Percentiles rank a stretch among this genome's conserved stretches.
Evolutionary conservation across 2,113 vertebrate species (phyloP).

Genomic region (Prietella phreatophila): DNA sequence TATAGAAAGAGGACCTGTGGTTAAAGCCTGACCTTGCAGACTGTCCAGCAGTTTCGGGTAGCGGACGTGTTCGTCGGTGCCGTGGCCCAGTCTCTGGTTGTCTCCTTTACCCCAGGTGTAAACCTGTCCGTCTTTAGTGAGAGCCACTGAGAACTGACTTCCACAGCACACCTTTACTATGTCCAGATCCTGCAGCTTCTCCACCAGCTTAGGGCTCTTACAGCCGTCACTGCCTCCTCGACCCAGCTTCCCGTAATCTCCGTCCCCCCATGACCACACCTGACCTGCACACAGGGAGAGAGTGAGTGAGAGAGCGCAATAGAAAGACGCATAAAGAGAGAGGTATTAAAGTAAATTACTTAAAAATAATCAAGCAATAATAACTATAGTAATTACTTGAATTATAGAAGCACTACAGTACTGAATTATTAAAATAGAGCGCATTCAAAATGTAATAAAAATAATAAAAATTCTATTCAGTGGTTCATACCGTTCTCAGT

Average conservation of each 20-base stretch:
- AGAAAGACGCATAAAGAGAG: not conserved
- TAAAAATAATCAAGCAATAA: not conserved
- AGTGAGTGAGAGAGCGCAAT: not conserved
- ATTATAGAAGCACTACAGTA: not conserved
- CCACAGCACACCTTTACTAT: slow-evolving; percentile 92
- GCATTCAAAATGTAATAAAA: not conserved
- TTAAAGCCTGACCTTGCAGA: slow-evolving; percentile 78
- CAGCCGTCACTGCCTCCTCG: slow-evolving; percentile 96
- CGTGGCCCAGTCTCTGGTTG: slow-evolving; percentile 95
- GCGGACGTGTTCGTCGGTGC: slow-evolving; percentile 93
- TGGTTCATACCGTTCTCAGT: slow-evolving; percentile 87
- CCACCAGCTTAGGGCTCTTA: slow-evolving; percentile 93
- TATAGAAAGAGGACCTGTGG: not conserved
- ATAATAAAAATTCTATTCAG: not conserved
- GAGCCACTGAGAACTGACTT: slow-evolving; percentile 93
- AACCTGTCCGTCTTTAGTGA: slow-evolving; percentile 94
- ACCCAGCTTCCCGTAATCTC: slow-evolving; percentile 95
- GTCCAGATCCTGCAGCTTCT: slow-evolving; percentile 94
- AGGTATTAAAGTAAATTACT: not conserved
- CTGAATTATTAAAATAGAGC: not conserved
- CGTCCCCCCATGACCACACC: slow-evolving; percentile 99
- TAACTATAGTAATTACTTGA: not conserved
- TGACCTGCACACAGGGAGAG: slow-evolving; percentile 75
- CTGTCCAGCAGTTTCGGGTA: slow-evolving; percentile 93
- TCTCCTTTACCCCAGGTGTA: slow-evolving; percentile 99